Base-by-base conservation (phyloP, 2,888 invertebrate genomes). In the Antheraea yamamai region DNA sequence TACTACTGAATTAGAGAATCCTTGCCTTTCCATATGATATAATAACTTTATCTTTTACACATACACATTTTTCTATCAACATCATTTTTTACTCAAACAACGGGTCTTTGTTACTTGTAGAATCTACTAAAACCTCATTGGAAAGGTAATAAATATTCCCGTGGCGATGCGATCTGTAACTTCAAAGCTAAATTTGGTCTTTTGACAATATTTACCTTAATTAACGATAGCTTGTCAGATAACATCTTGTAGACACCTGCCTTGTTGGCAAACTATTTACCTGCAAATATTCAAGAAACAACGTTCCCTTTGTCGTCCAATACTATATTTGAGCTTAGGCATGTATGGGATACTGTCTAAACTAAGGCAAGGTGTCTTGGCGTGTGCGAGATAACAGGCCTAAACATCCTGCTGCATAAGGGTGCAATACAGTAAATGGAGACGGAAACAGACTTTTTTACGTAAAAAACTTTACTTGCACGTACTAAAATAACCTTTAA, bases 311-410 rank as follows among this genome's bases (percentile, higher is more conserved):
- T 91, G 89, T 90, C 87, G 81, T 83, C 87, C 90, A 91, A 91
- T 92, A 91, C 93, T 91, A 88, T 89, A 88, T 87, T 83, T 80
- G 83, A 4, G 85, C 84, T 87, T 84, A 86, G 89, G 89, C 87
- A 85, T 78, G 82, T 66, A 58, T 58, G 77, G 79, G 83, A 86
- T 84, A 87, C 88, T 87, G 83, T 89, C 84, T 88, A 83, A 83
- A 81, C 81, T 78, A 79, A 80, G 82, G 90, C 92, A 93, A 93
- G 94, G 94, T 93, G 93, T 89, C 81, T 81, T 88, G 88, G 92
- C 93, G 93, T 91, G 94, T 91, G 93, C 93, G 86, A 90, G 94
- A 94, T 94, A 94, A 93, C 90, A 89, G 85, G 87, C 88, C 89
- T 89, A 92, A 94, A 94, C 94, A 93, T 93, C 94, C 92, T 91